A percentile compares a stretch with the other conserved stretches of the same genome.
phyloP scores from a whole-genome alignment of 2,888 invertebrate genomes.

The Hyposoter dolosus region DNA sequence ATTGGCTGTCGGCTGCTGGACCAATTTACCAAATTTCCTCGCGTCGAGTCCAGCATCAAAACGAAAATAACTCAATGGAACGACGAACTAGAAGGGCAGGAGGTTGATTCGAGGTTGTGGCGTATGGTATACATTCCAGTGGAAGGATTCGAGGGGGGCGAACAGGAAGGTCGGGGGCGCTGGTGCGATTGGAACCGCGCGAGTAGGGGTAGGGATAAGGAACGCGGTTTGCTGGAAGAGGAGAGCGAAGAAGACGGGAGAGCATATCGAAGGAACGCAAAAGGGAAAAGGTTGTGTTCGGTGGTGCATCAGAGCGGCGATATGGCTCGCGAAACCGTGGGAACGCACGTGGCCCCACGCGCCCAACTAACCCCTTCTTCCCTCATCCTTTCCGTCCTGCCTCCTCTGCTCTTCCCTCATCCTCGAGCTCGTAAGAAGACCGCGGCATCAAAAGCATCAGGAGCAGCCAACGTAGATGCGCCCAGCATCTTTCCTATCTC shows the following conservation, averaged over 20 bases:
- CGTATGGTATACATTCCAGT: conserved; percentile 24
- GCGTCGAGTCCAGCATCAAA: not conserved
- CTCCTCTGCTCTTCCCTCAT: conserved; percentile 3
- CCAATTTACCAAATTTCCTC: not conserved
- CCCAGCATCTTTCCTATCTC: conserved; percentile 48
- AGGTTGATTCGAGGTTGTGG: conserved; percentile 18
- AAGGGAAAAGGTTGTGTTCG: conserved; percentile 64
- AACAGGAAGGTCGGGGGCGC: conserved; percentile 48
- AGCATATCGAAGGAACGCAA: conserved; percentile 53
- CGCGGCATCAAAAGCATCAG: conserved; percentile 58
- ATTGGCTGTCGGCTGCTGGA: not conserved
- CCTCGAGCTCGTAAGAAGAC: conserved; percentile 47
- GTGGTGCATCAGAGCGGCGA: conserved; percentile 76
- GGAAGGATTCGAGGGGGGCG: conserved; percentile 49
- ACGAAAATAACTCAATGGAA: conserved; percentile 1
- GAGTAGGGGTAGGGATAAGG: conserved; percentile 38
- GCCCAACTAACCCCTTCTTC: conserved; percentile 82
- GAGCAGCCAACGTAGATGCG: conserved; percentile 65
- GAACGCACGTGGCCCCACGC: conserved; percentile 84
- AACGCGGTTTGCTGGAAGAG: conserved; percentile 66
- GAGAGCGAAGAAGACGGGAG: conserved; percentile 64
- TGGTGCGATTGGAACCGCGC: conserved; percentile 48
- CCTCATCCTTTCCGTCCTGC: conserved; percentile 54
- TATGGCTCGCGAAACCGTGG: conserved; percentile 83
- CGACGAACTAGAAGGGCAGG: not conserved